Evolutionary conservation across 2,113 vertebrate species (phyloP).

Genomic region (crab-eating macaque (Macaca fascicularis)): DNA sequence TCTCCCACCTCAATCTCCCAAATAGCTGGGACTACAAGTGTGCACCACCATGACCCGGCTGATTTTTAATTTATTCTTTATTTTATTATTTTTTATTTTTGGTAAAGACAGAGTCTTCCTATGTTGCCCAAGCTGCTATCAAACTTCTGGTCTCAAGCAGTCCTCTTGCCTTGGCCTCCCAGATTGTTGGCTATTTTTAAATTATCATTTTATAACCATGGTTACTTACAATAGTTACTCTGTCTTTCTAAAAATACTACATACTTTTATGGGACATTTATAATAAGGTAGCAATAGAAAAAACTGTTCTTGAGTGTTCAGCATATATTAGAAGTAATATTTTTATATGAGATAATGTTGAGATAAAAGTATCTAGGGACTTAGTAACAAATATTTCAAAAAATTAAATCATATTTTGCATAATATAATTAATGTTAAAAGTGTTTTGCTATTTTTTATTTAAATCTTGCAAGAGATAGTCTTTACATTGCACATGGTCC

Average conservation of each 20-base stretch:
- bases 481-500: not conserved
- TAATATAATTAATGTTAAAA: not conserved
- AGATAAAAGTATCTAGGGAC: not conserved
- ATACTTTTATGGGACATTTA: not conserved
- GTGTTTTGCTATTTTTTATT: not conserved
- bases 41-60: no score
- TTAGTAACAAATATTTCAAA: not conserved
- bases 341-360: not conserved
- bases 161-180: no score
- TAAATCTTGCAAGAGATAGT: not conserved
- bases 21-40: no score
- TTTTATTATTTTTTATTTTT: no score
- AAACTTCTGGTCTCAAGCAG: no score
- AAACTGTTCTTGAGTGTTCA: not conserved
- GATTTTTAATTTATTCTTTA: no score
- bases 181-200: no score
- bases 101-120: no score
- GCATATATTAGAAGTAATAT: not conserved
- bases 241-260: not conserved
- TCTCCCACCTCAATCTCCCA: no score
- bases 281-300: not conserved
- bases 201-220: not conserved
- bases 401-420: not conserved
- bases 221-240: not conserved
- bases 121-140: no score